A percentile compares a stretch with the other conserved stretches of the same genome.
phyloP scores from a whole-genome alignment of 2,888 invertebrate species.

The Ormyrus thymus region DNA sequence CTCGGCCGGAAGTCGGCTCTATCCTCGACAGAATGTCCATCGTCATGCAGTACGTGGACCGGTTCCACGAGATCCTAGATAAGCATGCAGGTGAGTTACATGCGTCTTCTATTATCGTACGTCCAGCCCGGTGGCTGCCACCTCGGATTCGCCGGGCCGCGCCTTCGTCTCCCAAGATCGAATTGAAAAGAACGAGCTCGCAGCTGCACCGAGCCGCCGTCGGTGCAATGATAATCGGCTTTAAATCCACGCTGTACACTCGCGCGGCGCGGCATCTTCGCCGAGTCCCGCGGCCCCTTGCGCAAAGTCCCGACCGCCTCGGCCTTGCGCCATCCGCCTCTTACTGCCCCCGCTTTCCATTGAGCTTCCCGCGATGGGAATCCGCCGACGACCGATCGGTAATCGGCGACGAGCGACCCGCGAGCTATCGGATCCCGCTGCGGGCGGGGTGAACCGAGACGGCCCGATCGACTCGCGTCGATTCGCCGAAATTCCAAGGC shows the following conservation, averaged over 20 bases:
- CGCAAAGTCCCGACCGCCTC: slow-evolving; percentile 27
- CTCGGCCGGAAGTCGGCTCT: slow-evolving; percentile 31
- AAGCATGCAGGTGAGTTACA: slow-evolving; percentile 88
- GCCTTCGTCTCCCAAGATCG: no score
- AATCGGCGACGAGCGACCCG: no score
- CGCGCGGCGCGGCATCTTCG: slow-evolving; percentile 9
- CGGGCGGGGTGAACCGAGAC: no score
- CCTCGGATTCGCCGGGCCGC: not conserved
- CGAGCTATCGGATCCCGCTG: no score
- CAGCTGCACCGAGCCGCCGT: no score
- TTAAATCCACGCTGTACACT: slow-evolving; percentile 45
- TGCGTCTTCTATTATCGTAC: not conserved
- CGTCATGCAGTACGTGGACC: slow-evolving; percentile 87
- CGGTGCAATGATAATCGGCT: not conserved
- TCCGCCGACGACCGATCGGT: no score
- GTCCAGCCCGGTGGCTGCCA: not conserved
- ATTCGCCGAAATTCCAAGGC: no score
- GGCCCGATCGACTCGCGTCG: no score
- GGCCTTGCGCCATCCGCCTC: slow-evolving; percentile 19
- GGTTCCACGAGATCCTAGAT: slow-evolving; percentile 87
- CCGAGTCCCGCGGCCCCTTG: slow-evolving; percentile 19
- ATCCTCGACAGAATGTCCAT: slow-evolving; percentile 80
- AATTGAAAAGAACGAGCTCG: no score
- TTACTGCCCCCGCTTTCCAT: not conserved
- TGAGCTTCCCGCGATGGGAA: not conserved